Evolutionary conservation across 2,797 vertebrate genomes (phyloP), one percentile per base, ranked within the genome.

Genomic region (Phoeniculus purpureus): DNA sequence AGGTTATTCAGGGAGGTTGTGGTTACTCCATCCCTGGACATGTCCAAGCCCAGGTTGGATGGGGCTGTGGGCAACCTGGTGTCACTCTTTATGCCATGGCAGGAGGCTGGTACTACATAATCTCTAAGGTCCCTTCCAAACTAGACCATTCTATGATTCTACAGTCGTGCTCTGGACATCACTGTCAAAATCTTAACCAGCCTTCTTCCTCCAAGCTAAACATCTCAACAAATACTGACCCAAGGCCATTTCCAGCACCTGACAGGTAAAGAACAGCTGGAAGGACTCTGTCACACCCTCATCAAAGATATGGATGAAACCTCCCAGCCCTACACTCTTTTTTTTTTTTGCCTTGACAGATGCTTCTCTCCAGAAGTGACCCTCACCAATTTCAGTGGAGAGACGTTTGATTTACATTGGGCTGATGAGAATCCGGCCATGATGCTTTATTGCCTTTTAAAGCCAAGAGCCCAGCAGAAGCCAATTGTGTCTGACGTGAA

Each of bases 401-500:
- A 75, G 48, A 58, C 0, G 0, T 67, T 40, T 91, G 91, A 89
- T 95, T 93, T 94, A 93, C 3, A 11, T n/a, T 0, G 2, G 70
- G 66, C 43, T 0, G 2, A 89, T 3, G 8, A 68, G 81, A 91
- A 91, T 92, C 60, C 52, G 62, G 72, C 61, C 3, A 1, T n/a
- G 52, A 87, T 56, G 50, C 80, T 89, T 90, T 89, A 65, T 65
- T 85, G 62, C 92, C 86, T 97, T 96, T 89, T 93, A 85, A 72
- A 94, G 95, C 80, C 95, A 97, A 95, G 75, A 93, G 34, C 70
- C 85, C 76, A 77, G 92, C 80, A 77, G 80, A 89, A 85, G 95
- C 85, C 94, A 95, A 92, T 66, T 91, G 85, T 94, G 37, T 94
- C 68, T 81, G 93, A 95, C 20, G 8, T 19, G 67, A 89, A 95